Percentiles rank a stretch among this genome's conserved stretches.
These are phyloP conservation scores for Spialia ferax DNA, from an alignment of 2,888 invertebrate genomes.

Conservation along the genomic window DNA sequence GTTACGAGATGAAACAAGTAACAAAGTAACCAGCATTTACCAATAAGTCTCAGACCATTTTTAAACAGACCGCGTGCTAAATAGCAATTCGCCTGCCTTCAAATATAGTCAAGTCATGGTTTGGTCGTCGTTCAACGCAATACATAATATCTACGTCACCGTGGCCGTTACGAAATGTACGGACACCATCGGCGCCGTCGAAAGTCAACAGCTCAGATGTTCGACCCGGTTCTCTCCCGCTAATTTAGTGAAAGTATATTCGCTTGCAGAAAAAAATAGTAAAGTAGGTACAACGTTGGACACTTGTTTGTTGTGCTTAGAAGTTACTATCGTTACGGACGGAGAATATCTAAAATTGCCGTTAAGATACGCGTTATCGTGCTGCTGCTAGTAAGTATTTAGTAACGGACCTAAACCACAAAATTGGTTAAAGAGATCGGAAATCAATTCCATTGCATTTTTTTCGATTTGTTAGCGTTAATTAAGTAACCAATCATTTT, in stretches of 20 bases:
- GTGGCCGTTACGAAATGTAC: conserved; percentile 42
- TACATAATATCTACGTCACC: conserved; percentile 29
- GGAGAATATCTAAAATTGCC: background rate
- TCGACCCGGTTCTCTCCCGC: conserved; percentile 67
- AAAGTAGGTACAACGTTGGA: conserved; percentile 18
- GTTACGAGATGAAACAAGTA: too few species aligned
- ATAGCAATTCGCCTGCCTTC: conserved; percentile 6
- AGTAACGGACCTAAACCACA: too few species aligned
- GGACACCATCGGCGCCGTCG: conserved; percentile 60
- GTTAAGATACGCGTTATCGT: background rate
- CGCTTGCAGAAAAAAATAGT: conserved; percentile 53
- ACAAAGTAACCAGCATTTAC: background rate
- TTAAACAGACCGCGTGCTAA: background rate
- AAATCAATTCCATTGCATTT: too few species aligned
- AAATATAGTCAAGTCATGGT: conserved; percentile 7
- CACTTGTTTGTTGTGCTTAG: background rate
- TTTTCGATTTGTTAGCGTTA: too few species aligned
- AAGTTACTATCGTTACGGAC: background rate
- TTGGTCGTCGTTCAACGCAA: conserved; percentile 15
- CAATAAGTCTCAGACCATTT: background rate
- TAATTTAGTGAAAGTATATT: conserved; percentile 69
- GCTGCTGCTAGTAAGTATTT: too few species aligned
- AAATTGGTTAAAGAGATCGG: too few species aligned
- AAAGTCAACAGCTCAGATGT: conserved; percentile 64
- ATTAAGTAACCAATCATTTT: too few species aligned